phyloP scores from a whole-genome alignment of 1,140 invertebrate genomes.

The Heliconius hermathena region DNA sequence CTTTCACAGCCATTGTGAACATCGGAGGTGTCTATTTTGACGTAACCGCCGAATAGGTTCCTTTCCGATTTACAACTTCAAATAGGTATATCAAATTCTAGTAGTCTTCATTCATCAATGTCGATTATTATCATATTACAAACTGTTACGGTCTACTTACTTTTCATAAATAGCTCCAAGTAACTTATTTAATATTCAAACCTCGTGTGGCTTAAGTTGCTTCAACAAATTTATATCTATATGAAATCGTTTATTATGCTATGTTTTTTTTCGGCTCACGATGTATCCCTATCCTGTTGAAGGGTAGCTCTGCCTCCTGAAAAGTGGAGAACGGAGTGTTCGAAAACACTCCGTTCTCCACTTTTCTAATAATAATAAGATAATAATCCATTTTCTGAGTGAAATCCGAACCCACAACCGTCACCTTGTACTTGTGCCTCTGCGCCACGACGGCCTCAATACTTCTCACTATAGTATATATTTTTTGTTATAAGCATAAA shows the following conservation, averaged over 20 bases:
- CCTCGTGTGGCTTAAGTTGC: not conserved
- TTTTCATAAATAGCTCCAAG: not conserved
- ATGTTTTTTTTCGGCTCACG: not conserved
- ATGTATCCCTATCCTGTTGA: too few species aligned
- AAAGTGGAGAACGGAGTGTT: too few species aligned
- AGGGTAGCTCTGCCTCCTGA: too few species aligned
- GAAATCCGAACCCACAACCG: too few species aligned
- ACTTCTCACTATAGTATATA: too few species aligned
- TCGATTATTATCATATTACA: conserved; percentile 3
- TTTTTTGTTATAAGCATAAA: too few species aligned
- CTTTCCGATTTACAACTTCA: conserved; percentile 1
- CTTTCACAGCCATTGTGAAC: conserved; percentile 75
- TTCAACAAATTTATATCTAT: not conserved
- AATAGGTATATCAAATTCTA: not conserved
- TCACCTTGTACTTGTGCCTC: too few species aligned
- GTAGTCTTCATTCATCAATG: not conserved
- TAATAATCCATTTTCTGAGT: too few species aligned
- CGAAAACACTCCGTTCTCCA: not conserved
- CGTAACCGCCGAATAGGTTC: conserved; percentile 42
- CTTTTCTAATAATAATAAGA: too few species aligned
- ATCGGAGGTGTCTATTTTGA: conserved; percentile 30
- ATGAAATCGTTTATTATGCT: not conserved
- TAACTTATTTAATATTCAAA: conserved; percentile 1
- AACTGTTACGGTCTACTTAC: conserved; percentile 4
- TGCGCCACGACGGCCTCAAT: too few species aligned